A percentile compares a stretch with the other conserved stretches of the same genome.
These are phyloP conservation scores for Leucoraja ocellata DNA, from an alignment of 2,797 vertebrate genomes.

Conservation along the genomic window DNA sequence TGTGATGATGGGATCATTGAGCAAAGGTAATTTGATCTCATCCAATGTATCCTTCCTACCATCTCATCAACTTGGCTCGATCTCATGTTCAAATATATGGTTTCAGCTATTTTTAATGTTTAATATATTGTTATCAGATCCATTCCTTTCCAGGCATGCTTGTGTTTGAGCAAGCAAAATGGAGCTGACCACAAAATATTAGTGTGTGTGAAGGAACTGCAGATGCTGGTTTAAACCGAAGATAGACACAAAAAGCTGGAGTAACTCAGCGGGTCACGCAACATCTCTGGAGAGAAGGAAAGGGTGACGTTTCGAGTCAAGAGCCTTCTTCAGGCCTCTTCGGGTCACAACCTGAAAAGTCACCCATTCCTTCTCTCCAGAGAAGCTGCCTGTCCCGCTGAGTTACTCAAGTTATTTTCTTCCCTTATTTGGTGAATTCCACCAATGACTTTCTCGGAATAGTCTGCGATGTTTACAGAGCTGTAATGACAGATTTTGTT, in stretches of 20 bases:
- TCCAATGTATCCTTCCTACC: not conserved
- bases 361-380: too few relatives aligned
- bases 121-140: too few relatives aligned
- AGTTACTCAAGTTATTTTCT: not conserved
- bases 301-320: too few relatives aligned
- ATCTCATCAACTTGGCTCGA: not conserved
- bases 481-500: not conserved
- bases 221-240: too few relatives aligned
- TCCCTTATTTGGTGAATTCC: not conserved
- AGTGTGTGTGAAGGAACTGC: not conserved
- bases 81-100: not conserved
- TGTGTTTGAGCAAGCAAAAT: not conserved
- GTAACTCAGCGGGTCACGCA: too few relatives aligned
- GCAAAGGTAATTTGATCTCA: not conserved
- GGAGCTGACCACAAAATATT: not conserved
- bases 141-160: not conserved
- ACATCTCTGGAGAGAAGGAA: too few relatives aligned
- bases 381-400: too few relatives aligned
- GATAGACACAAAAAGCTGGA: too few relatives aligned
- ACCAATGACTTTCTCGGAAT: not conserved
- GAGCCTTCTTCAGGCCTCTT: too few relatives aligned
- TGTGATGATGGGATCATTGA: not conserved
- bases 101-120: not conserved
- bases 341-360: too few relatives aligned
- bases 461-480: not conserved